Evolutionary conservation across 2,888 invertebrate genomes (phyloP).

Genomic region (Sesamia inferens): DNA sequence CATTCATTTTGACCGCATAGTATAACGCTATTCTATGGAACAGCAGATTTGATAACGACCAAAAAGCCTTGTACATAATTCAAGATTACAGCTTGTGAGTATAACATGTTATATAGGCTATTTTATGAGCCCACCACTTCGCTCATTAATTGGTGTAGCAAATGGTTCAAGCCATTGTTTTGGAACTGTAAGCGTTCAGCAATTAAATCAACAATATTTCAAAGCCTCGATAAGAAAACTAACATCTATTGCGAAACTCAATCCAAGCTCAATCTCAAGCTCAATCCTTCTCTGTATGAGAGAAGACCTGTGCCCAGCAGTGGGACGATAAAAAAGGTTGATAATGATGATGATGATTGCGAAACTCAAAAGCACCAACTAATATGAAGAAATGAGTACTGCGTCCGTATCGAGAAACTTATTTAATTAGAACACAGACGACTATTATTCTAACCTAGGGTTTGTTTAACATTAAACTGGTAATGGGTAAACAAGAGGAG

Average conservation of each 20-base stretch:
- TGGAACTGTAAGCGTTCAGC: conserved; percentile 5
- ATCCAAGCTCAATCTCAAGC: too few species aligned
- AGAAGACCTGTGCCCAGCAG: too few species aligned
- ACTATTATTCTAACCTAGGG: conserved; percentile 53
- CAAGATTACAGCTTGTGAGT: background rate
- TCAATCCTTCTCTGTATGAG: too few species aligned
- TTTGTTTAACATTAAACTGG: conserved; percentile 58
- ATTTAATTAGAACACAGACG: conserved; percentile 65
- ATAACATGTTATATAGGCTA: background rate
- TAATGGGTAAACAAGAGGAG: conserved; percentile 66
- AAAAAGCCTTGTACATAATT: background rate
- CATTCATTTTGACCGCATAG: background rate
- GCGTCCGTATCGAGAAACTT: conserved; percentile 60
- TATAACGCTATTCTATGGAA: background rate
- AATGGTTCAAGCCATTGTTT: background rate
- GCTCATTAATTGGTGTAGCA: conserved; percentile 4
- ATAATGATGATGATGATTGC: too few species aligned
- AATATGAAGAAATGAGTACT: conserved; percentile 49
- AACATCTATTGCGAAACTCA: conserved; percentile 47
- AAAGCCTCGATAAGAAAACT: conserved; percentile 27
- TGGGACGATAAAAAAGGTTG: too few species aligned
- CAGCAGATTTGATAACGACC: too few species aligned
- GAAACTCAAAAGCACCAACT: conserved; percentile 47
- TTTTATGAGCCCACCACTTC: background rate
- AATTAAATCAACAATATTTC: conserved; percentile 25